Evolutionary conservation across 2,888 invertebrate genomes (phyloP).

Genomic region (Cheilosia grossa): DNA sequence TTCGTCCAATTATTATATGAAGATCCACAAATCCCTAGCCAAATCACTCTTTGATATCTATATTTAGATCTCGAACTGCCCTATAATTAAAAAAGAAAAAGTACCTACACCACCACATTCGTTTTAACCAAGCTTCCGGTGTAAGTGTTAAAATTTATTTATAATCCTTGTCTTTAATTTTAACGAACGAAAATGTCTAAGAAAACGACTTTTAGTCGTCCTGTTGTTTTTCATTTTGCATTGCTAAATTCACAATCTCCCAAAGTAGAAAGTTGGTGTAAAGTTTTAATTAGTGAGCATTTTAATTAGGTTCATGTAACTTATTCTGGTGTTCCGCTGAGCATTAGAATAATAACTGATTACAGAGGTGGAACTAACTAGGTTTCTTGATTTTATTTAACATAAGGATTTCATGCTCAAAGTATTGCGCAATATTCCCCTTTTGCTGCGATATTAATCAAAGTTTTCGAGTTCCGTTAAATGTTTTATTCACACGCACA

Average conservation of each 20-base stretch:
- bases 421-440: not conserved
- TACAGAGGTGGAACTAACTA: not conserved
- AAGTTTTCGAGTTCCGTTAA: not conserved
- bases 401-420: not conserved
- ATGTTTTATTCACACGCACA: not conserved
- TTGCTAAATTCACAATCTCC: not conserved
- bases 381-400: not conserved
- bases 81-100: no score
- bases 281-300: not conserved
- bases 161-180: no score
- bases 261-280: not conserved
- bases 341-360: not conserved
- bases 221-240: no score
- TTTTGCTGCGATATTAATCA: conserved; percentile 16
- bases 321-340: not conserved
- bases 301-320: not conserved
- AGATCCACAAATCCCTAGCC: no score
- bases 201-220: no score
- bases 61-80: no score
- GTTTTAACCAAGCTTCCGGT: no score
- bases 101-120: no score
- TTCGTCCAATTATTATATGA: no score
- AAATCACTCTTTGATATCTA: no score
- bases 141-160: no score
- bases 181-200: no score